Base-by-base conservation (phyloP, 2,888 invertebrate species). In the Dasysyrphus tricinctus region DNA sequence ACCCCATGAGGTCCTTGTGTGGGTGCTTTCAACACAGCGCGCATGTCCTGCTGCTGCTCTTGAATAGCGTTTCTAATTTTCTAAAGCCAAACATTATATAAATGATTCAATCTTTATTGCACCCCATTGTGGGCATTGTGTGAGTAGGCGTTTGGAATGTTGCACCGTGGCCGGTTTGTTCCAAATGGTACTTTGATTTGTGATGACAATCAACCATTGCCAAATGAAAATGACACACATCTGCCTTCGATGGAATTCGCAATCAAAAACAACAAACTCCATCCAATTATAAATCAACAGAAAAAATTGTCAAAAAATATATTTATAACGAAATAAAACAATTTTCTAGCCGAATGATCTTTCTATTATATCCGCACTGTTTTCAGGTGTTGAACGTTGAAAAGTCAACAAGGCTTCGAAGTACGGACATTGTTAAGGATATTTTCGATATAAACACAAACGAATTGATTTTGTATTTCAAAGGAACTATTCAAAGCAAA, bases 51-150 rank as follows among this genome's bases (percentile, higher is more conserved):
- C 78, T 78, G 82, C 59, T 74, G 24, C 44, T 51, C 16, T 39
- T 82, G 75, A 86, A 86, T 86, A 82, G 86, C 65, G 72, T 29
- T 77, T 72, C 86, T 86, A 86, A 86, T 86, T 86, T 86, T 86
- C 82, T 82, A 86, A 82, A 86, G 86, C 86, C 86, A 82, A 82
- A 82, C 78, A 86, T 86, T 86, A 82, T 59, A 81, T 74, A 82
- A 86, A 86, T 86, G 86, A 79, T 72, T 75, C 78, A 74, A 61
- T 78, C 78, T 79, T 79, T 86, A 86, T 86, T 86, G 67, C 63
- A 47, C 37, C 49, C 47, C 56, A 65, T 86, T 82, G 82, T 86
- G 57, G 32, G 47, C 61, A 84, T 78, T 84, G 84, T 74, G 34
- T 47, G 75, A 75, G 78, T 70, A 72, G 86, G 86, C 86, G 86